Base-by-base conservation (phyloP, 2,113 vertebrate genomes). In the Malurus melanocephalus region DNA sequence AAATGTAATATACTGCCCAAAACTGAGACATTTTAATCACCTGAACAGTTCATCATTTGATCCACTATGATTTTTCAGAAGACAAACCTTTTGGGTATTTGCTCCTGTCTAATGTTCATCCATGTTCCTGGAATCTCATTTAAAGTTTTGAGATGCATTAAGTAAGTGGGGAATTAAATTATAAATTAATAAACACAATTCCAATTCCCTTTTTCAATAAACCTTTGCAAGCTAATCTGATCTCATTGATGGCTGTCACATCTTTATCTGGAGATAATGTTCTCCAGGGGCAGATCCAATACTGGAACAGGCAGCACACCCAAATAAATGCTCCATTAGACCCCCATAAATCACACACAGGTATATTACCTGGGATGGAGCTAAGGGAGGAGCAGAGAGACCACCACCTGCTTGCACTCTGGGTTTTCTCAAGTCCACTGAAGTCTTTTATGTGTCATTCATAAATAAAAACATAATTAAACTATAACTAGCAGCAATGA, bases 161-260 rank as follows among this genome's bases (percentile, higher is more conserved):
- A 28, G 52, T 69, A 94, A 92, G 67, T 3, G 19, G 30, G 42
- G 26, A 90, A 94, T 92, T 82, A 64, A 84, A 27, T 82, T 78
- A 74, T 69, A 57, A 93, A 91, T 93, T 94, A 94, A 89, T 85
- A 45, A 94, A 64, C 42, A 64, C 18, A 59, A 71, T 52, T 59
- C 49, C 59, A 85, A 74, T 52, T 53, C 20, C 22, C 74, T 32
- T 80, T 60, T 72, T 11, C 6, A 46, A 71, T 23, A 75, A 69
- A 21, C 4, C 11, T 73, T 77, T 67, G 71, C 16, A 43, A 64
- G 27, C 33, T 51, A 51, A 33, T 68, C 55, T 61, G 51, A 55
- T 27, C 26, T 66, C 93, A 51, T 8, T 72, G 64, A 79, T 32
- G 7, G 48, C 74, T 75, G 35, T 90, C 49, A 49, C 35, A 72